Evolutionary conservation across 2,888 invertebrate species (phyloP).

Genomic region (Lordiphosa fenestrarum): DNA sequence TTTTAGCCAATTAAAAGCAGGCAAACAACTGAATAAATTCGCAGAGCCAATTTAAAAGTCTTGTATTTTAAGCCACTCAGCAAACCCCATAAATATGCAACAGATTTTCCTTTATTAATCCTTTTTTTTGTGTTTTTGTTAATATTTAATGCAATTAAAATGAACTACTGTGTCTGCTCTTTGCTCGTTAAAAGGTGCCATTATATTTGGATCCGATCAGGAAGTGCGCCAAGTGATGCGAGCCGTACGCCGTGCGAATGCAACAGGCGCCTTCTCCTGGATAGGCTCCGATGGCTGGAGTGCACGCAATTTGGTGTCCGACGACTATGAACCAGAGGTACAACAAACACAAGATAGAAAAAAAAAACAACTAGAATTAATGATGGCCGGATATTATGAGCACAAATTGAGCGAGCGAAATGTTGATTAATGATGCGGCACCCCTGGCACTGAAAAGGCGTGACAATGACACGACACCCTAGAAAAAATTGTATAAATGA

Average conservation of each 20-base stretch:
- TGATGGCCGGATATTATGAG: conserved; percentile 54
- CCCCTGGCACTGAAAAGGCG: conserved; percentile 13
- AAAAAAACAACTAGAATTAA: conserved; percentile 6
- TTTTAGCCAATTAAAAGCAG: conserved; percentile 11
- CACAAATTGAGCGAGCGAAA: conserved; percentile 53
- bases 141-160: conserved; percentile 42
- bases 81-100: not conserved
- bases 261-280: conserved; percentile 95
- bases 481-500: conserved; percentile 58
- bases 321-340: conserved; percentile 92
- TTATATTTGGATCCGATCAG: conserved; percentile 97
- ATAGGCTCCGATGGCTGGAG: conserved; percentile 99
- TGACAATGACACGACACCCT: conserved; percentile 46
- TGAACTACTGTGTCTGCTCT: conserved; percentile 7
- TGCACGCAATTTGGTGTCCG: conserved; percentile 91
- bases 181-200: conserved; percentile 85
- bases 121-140: conserved; percentile 12
- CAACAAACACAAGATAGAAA: conserved; percentile 50
- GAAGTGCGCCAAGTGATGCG: conserved; percentile 98
- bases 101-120: conserved; percentile 5
- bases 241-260: conserved; percentile 92
- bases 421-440: conserved; percentile 65
- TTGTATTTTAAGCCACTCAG: not conserved
- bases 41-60: no score
- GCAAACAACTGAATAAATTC: no score